A percentile compares a stretch with the other conserved stretches of the same genome.
These are phyloP conservation scores for Euclidia mi DNA, from an alignment of 2,888 invertebrate genomes.

Conservation along the genomic window DNA sequence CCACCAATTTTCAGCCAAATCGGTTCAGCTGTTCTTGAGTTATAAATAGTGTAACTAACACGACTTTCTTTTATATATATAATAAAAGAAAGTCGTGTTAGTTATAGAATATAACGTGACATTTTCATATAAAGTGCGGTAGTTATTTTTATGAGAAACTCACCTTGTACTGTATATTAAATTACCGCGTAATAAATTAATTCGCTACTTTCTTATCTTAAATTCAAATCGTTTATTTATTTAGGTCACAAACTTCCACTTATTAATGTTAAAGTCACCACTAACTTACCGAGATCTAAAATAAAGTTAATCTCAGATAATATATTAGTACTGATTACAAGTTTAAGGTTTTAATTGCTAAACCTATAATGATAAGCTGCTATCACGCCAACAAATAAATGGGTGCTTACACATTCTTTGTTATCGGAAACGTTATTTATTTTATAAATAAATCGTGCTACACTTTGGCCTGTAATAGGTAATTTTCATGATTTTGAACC, in stretches of 20 bases:
- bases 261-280: too few relatives aligned
- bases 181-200: neutral
- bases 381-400: slow-evolving; percentile 11
- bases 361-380: slow-evolving; percentile 5
- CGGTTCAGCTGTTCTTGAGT: too few relatives aligned
- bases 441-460: neutral
- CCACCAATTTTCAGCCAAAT: too few relatives aligned
- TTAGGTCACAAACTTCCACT: too few relatives aligned
- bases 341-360: slow-evolving; percentile 11
- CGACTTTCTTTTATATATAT: too few relatives aligned
- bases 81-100: too few relatives aligned
- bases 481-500: too few relatives aligned
- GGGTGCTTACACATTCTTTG: neutral
- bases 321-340: slow-evolving; percentile 8
- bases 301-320: slow-evolving; percentile 1
- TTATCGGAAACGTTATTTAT: neutral
- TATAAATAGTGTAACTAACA: too few relatives aligned
- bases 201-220: neutral
- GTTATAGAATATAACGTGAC: too few relatives aligned
- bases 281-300: too few relatives aligned
- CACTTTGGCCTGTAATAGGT: too few relatives aligned
- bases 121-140: neutral
- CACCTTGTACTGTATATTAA: neutral
- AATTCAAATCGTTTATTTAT: neutral
- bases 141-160: too few relatives aligned